Evolutionary conservation across 2,797 vertebrate species (phyloP).

Genomic region (Apodemus agrarius): DNA sequence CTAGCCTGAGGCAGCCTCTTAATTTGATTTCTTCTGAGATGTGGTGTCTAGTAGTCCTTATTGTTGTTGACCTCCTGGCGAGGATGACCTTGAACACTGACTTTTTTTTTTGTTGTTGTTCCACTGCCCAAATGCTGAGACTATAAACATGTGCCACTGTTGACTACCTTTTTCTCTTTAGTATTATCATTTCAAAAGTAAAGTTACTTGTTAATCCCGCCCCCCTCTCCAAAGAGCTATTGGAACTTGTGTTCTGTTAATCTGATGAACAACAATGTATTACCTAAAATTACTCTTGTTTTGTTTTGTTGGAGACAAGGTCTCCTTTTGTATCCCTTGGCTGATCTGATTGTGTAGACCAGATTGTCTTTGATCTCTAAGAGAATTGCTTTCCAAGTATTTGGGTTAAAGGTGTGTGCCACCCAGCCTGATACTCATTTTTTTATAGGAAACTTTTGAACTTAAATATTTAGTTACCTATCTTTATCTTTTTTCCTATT

Average conservation of each 20-base stretch:
- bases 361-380: background rate
- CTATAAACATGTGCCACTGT: too few relatives aligned
- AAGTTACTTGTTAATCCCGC: slow-evolving; percentile 48
- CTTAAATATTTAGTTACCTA: background rate
- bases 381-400: background rate
- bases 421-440: background rate
- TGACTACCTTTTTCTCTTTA: background rate
- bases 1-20: background rate
- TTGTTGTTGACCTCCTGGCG: background rate
- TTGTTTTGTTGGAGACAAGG: background rate
- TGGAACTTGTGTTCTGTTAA: background rate
- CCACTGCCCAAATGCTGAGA: background rate
- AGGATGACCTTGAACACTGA: background rate
- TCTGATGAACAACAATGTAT: slow-evolving; percentile 4
- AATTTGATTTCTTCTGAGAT: background rate
- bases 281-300: background rate
- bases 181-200: slow-evolving; percentile 20
- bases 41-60: background rate
- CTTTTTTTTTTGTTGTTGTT: background rate
- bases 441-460: background rate
- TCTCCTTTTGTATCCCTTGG: background rate
- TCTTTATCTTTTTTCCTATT: background rate
- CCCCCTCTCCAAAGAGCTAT: background rate
- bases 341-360: background rate
- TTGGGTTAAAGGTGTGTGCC: background rate